Conservation (phyloP, 1,140 invertebrate genomes). For the Drosophila saltans region DNA sequence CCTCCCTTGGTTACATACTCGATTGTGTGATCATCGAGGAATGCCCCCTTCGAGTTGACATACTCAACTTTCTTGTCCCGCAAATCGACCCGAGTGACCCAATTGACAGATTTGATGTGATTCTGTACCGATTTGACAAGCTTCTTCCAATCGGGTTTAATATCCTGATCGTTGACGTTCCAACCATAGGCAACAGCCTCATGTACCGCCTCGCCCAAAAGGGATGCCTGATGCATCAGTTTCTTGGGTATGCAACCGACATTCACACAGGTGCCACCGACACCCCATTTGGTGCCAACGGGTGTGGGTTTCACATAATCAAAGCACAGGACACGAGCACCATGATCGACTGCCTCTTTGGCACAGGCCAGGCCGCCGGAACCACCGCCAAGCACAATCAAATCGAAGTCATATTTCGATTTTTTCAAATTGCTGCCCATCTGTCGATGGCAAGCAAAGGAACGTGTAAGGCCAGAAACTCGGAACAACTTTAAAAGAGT, state of each 20-base stretch:
- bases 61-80: slow-evolving; percentile 97
- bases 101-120: slow-evolving; percentile 95
- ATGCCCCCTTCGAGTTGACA: slow-evolving; percentile 93
- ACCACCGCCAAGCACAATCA: slow-evolving; percentile 97
- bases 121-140: slow-evolving; percentile 91
- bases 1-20: slow-evolving; percentile 90
- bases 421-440: slow-evolving; percentile 12
- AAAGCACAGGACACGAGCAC: slow-evolving; percentile 95
- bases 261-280: slow-evolving; percentile 98
- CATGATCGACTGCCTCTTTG: slow-evolving; percentile 93
- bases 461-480: background rate
- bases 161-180: slow-evolving; percentile 87
- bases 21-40: slow-evolving; percentile 92
- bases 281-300: slow-evolving; percentile 92
- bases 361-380: slow-evolving; percentile 96
- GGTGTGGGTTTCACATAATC: slow-evolving; percentile 96
- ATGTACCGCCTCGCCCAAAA: slow-evolving; percentile 92
- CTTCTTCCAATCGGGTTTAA: slow-evolving; percentile 90
- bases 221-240: slow-evolving; percentile 96
- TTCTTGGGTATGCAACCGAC: slow-evolving; percentile 99
- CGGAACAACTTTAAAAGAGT: slow-evolving; percentile 28
- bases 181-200: slow-evolving; percentile 93
- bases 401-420: slow-evolving; percentile 90
- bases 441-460: background rate
- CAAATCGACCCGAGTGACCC: slow-evolving; percentile 94